Conservation (phyloP, 2,888 invertebrate species). For the Nemapogon koenigi region DNA sequence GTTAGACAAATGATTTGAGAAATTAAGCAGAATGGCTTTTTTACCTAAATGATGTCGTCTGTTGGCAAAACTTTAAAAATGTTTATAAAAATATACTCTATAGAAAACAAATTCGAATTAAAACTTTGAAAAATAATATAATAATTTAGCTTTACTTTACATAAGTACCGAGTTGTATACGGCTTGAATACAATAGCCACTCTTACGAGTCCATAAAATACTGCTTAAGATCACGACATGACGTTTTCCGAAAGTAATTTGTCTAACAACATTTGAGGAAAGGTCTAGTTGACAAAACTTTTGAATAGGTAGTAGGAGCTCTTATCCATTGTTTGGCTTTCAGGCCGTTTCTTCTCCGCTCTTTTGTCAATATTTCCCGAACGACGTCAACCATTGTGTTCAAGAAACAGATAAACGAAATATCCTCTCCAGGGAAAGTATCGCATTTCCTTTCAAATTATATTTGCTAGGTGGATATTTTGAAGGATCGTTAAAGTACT, state of each 20-base stretch:
- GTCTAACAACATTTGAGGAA: slow-evolving; percentile 19
- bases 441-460: slow-evolving; percentile 11
- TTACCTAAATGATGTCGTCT: too few species aligned
- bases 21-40: too few species aligned
- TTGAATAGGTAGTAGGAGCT: slow-evolving; percentile 19
- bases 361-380: slow-evolving; percentile 32
- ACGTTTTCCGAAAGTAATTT: slow-evolving; percentile 22
- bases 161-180: too few species aligned
- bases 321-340: slow-evolving; percentile 29
- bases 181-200: too few species aligned
- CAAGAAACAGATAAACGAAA: slow-evolving; percentile 26
- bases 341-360: slow-evolving; percentile 26
- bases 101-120: too few species aligned
- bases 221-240: too few species aligned
- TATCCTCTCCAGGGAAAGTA: slow-evolving; percentile 15
- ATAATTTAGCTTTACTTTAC: too few species aligned
- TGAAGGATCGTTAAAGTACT: not conserved
- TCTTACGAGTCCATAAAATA: too few species aligned
- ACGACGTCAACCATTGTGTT: slow-evolving; percentile 28
- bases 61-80: too few species aligned
- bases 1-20: too few species aligned
- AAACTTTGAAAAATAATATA: too few species aligned
- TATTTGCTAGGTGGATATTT: slow-evolving; percentile 10
- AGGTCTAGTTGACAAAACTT: slow-evolving; percentile 21
- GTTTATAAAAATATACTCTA: too few species aligned